These are phyloP conservation scores for Pelagia noctiluca DNA, from an alignment of 30 jellyfish, hydroid and myxozoan genomes.

Conservation along the genomic window DNA sequence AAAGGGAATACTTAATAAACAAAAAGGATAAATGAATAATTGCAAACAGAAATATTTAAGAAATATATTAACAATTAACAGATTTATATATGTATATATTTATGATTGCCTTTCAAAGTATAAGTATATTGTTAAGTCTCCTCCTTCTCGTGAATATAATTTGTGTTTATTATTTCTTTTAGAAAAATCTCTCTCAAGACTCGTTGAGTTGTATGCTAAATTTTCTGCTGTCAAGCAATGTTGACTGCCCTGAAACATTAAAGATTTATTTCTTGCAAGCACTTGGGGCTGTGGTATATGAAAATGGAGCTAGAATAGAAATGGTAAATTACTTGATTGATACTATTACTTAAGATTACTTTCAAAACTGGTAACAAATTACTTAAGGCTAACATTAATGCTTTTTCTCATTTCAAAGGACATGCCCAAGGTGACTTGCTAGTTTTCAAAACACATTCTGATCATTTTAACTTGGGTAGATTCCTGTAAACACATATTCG, in stretches of 20 bases:
- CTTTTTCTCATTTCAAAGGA: not conserved
- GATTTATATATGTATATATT: too few species aligned
- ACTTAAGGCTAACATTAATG: not conserved
- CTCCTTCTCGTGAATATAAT: not conserved
- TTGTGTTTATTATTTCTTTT: not conserved
- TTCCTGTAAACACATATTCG: too few species aligned
- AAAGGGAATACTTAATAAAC: too few species aligned
- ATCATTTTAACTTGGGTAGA: not conserved
- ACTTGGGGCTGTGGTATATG: slow-evolving; percentile 74
- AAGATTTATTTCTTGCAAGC: slow-evolving; percentile 77
- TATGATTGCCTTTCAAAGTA: not conserved
- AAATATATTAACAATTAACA: too few species aligned
- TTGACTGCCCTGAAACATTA: slow-evolving; percentile 34
- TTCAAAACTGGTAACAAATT: not conserved
- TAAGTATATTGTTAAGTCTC: not conserved
- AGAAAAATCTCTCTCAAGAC: slow-evolving; percentile 47
- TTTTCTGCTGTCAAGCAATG: slow-evolving; percentile 55
- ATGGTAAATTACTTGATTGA: slow-evolving; percentile 53
- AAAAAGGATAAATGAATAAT: too few species aligned
- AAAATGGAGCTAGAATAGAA: slow-evolving; percentile 74
- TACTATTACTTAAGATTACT: not conserved
- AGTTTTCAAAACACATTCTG: not conserved
- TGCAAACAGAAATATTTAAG: too few species aligned
- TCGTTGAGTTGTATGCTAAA: slow-evolving; percentile 5
- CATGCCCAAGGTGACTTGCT: not conserved